Percentiles rank a stretch among this genome's conserved stretches.
Conservation (phyloP, 2,113 vertebrate species). For the Actenoides hombroni region DNA sequence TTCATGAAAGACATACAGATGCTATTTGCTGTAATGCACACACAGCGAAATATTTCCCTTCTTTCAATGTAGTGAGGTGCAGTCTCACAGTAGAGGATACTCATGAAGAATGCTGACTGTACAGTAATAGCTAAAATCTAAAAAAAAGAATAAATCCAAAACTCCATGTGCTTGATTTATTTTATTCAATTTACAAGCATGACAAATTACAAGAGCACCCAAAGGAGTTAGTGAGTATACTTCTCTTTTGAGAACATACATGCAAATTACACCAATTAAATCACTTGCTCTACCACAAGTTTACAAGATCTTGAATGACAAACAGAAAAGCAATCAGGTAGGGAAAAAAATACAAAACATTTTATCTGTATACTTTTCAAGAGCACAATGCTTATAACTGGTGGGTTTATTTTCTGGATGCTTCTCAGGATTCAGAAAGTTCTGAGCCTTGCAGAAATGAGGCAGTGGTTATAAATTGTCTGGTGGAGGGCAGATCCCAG, state of each 20-base stretch:
- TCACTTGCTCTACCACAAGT: background rate
- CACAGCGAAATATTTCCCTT: background rate
- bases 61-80: background rate
- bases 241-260: background rate
- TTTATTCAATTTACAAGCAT: background rate
- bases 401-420: background rate
- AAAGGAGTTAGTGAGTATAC: background rate
- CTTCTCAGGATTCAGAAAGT: background rate
- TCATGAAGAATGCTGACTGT: background rate
- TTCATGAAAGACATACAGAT: background rate
- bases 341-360: background rate
- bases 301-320: background rate
- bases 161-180: background rate
- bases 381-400: background rate
- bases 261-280: background rate
- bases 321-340: background rate
- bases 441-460: background rate
- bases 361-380: background rate
- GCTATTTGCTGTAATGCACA: background rate
- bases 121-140: background rate
- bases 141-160: background rate
- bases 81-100: background rate
- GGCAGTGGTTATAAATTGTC: background rate
- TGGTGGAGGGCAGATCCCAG: background rate
- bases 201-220: background rate